Evolutionary conservation across 2,888 invertebrate genomes (phyloP).

Genomic region (Candidula unifasciata): DNA sequence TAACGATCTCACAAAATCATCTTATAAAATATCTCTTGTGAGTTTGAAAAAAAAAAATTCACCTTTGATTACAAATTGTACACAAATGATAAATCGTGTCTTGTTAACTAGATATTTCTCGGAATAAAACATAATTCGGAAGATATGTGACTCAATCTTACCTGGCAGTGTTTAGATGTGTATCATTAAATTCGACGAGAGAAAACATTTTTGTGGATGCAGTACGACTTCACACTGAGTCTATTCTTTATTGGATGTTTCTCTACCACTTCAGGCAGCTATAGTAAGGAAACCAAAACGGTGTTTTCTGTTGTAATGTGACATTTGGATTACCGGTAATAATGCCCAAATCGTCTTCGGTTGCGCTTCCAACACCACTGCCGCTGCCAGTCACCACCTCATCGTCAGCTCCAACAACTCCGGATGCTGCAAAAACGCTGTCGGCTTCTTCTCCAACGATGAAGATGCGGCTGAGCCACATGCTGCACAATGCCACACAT

Average conservation of each 20-base stretch:
- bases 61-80: too few species aligned
- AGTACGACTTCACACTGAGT: neutral
- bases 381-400: neutral
- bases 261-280: too few species aligned
- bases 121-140: too few species aligned
- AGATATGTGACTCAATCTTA: too few species aligned
- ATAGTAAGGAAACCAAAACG: neutral
- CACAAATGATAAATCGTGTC: too few species aligned
- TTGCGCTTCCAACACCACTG: constrained; percentile 15
- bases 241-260: neutral
- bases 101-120: too few species aligned
- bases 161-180: too few species aligned
- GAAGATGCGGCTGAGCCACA: constrained; percentile 52
- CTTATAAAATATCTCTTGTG: too few species aligned
- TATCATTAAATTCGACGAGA: too few species aligned
- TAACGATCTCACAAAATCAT: too few species aligned
- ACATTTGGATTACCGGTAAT: constrained; percentile 26
- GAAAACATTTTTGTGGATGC: too few species aligned
- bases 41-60: too few species aligned
- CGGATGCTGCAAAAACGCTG: constrained; percentile 7
- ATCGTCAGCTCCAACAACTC: constrained; percentile 1
- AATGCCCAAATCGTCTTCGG: constrained; percentile 20
- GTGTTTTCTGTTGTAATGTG: constrained; percentile 14
- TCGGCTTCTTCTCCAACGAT: constrained; percentile 34
- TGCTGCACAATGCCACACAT: constrained; percentile 55